Evolutionary conservation across 2,113 vertebrate genomes (phyloP).

Genomic region (Ochotona curzoniae): DNA sequence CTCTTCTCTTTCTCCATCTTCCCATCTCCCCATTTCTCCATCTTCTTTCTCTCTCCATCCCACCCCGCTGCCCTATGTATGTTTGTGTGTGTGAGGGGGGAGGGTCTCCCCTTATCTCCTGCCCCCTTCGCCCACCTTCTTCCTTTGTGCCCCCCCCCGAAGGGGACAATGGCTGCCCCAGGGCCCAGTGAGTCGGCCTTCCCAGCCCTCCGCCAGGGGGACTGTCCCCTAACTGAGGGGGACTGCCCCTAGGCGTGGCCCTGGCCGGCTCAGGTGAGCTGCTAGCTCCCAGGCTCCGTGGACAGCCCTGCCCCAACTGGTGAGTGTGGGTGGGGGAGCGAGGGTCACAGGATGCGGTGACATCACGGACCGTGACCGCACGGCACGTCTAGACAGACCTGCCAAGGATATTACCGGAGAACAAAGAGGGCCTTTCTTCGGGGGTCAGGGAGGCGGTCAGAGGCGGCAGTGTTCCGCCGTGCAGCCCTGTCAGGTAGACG

Average conservation of each 20-base stretch:
- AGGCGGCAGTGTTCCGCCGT: background rate
- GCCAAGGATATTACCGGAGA: conserved; percentile 86
- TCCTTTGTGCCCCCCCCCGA: too few relatives aligned
- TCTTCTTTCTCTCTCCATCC: too few relatives aligned
- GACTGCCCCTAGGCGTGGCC: background rate
- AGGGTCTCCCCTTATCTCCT: too few relatives aligned
- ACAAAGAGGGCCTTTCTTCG: conserved; percentile 87
- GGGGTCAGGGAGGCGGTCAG: conserved; percentile 86
- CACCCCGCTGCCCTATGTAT: too few relatives aligned
- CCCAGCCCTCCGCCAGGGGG: too few relatives aligned
- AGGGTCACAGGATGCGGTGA: conserved; percentile 77
- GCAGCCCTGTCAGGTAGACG: conserved; percentile 80
- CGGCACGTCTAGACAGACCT: conserved; percentile 88
- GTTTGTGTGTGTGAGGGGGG: too few relatives aligned
- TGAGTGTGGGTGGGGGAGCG: background rate
- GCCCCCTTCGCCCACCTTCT: background rate
- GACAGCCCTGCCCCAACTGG: background rate
- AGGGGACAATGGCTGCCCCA: too few relatives aligned
- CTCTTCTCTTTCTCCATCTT: background rate
- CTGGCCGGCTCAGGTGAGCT: too few relatives aligned
- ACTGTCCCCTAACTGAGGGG: background rate
- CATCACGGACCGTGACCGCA: conserved; percentile 82
- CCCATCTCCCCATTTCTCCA: too few relatives aligned
- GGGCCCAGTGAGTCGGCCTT: too few relatives aligned
- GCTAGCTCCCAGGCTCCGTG: background rate